These are phyloP conservation scores for Helleia helle DNA, from an alignment of 2,888 invertebrate genomes.

Conservation along the genomic window DNA sequence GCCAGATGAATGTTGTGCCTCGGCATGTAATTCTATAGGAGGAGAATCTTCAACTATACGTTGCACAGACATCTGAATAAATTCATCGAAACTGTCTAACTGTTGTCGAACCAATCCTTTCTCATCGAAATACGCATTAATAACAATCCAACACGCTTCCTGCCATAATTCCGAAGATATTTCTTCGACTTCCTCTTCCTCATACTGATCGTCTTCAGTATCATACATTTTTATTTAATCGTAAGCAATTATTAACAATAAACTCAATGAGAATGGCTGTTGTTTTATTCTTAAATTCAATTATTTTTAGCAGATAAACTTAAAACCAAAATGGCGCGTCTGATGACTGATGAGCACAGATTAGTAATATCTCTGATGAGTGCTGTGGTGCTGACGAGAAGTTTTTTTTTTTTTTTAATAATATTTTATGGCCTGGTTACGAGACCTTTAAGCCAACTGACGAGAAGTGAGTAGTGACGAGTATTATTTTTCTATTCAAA, in stretches of 20 bases:
- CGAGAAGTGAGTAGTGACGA: no score
- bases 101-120: slow-evolving; percentile 99
- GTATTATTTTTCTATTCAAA: no score
- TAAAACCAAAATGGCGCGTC: slow-evolving; percentile 1
- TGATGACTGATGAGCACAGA: no score
- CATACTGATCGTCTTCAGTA: slow-evolving; percentile 76
- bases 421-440: no score
- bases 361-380: no score
- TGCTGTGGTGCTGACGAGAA: no score
- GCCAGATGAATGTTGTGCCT: slow-evolving; percentile 96
- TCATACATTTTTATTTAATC: slow-evolving; percentile 47
- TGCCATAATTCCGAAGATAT: slow-evolving; percentile 99
- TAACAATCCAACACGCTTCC: slow-evolving; percentile 99
- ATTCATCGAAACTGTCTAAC: slow-evolving; percentile 99
- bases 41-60: slow-evolving; percentile 99
- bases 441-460: no score
- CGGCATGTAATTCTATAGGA: slow-evolving; percentile 96
- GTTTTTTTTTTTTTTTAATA: no score
- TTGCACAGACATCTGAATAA: slow-evolving; percentile 99
- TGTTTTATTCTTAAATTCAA: no score
- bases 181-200: slow-evolving; percentile 94
- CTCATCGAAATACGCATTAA: slow-evolving; percentile 99
- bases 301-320: no score
- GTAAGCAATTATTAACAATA: neutral
- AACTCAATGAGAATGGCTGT: neutral